A percentile compares a stretch with the other conserved stretches of the same genome.
Evolutionary conservation across 2,797 vertebrate species (phyloP).

Genomic region (Coccyzus lansbergi): DNA sequence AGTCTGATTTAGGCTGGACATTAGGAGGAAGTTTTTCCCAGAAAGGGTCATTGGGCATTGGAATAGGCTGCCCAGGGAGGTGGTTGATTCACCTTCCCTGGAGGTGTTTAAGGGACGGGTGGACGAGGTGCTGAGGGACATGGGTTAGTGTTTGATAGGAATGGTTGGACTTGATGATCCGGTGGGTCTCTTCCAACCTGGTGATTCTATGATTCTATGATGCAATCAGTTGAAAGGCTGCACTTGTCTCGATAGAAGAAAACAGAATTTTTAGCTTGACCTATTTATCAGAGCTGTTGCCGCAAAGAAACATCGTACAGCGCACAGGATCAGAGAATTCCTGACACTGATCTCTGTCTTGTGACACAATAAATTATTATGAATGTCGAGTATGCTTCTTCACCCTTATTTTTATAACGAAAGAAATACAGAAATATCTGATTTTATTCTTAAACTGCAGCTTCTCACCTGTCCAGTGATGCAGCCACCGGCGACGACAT

Average conservation of each 20-base stretch:
- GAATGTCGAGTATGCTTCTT: background rate
- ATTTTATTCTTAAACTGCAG: background rate
- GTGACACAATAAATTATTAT: background rate
- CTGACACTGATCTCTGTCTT: background rate
- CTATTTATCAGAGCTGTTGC: background rate
- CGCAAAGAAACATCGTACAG: background rate
- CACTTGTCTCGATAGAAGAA: background rate
- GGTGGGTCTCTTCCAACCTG: too few species aligned
- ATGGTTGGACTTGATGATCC: too few species aligned
- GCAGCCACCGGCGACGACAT: conserved; percentile 91
- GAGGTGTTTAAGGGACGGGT: too few species aligned
- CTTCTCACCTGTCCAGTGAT: conserved; percentile 89
- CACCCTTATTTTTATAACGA: background rate
- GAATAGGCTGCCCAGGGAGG: too few species aligned
- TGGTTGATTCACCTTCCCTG: too few species aligned
- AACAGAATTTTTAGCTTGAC: background rate
- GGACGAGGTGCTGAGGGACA: too few species aligned
- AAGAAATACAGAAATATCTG: background rate
- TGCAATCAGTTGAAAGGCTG: background rate
- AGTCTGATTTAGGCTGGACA: too few species aligned
- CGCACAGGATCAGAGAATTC: background rate
- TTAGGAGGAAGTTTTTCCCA: too few species aligned
- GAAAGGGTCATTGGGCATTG: too few species aligned
- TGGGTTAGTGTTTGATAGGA: too few species aligned
- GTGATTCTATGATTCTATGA: too few species aligned